A percentile compares a stretch with the other conserved stretches of the same genome.
Conservation (phyloP, 2,113 vertebrate genomes). For the Cyanoramphus novaezelandiae region DNA sequence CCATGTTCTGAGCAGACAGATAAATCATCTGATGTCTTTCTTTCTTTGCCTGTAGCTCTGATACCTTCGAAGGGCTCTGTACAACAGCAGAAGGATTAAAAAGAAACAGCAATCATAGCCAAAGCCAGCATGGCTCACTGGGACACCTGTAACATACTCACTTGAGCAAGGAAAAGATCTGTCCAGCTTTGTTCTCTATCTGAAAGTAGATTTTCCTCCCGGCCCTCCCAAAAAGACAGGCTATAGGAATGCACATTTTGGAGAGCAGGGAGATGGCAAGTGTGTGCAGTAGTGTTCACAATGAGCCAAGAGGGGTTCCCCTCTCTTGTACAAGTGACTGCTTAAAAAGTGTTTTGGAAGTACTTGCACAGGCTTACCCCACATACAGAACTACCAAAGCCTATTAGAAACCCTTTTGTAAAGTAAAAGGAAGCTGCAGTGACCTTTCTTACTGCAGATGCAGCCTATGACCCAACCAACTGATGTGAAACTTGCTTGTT, state of each 20-base stretch:
- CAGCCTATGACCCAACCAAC: not conserved
- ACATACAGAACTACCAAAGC: not conserved
- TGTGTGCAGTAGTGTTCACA: not conserved
- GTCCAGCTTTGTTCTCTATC: not conserved
- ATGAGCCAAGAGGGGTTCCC: not conserved
- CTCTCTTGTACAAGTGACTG: not conserved
- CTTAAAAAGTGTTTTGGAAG: not conserved
- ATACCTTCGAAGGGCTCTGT: not conserved
- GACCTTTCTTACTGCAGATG: not conserved
- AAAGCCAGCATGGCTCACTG: not conserved
- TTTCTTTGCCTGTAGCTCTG: conserved; percentile 2
- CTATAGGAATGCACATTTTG: not conserved
- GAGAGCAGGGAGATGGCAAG: not conserved
- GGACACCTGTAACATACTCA: not conserved
- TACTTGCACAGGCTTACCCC: not conserved
- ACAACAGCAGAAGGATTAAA: not conserved
- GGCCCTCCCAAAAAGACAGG: not conserved
- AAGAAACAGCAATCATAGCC: not conserved
- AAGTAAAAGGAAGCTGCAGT: not conserved
- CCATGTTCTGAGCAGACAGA: not conserved
- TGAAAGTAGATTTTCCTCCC: not conserved
- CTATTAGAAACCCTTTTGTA: not conserved
- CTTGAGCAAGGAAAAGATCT: not conserved
- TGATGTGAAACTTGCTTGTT: not conserved
- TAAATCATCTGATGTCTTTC: not conserved